phyloP scores from a whole-genome alignment of 1,140 invertebrate genomes.

The Gryon sp. region DNA sequence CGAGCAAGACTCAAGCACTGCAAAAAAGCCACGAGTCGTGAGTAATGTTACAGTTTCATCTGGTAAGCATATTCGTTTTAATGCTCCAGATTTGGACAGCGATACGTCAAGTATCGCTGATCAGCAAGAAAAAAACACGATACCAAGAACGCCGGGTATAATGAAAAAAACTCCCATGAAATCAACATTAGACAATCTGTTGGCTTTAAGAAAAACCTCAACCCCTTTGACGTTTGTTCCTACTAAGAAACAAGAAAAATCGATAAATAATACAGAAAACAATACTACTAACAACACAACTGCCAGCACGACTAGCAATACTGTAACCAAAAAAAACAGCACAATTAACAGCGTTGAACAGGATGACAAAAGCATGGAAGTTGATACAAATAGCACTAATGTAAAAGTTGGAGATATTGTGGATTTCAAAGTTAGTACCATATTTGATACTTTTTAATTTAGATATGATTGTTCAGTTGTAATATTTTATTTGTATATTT shows the following conservation, averaged over 20 bases:
- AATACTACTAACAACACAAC: background rate
- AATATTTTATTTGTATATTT: constrained; percentile 3
- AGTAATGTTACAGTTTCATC: constrained; percentile 21
- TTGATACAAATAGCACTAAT: constrained; percentile 1
- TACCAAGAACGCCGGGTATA: background rate
- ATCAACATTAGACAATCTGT: constrained; percentile 17
- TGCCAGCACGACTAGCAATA: too few species aligned
- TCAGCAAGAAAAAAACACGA: background rate
- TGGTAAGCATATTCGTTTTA: constrained; percentile 55
- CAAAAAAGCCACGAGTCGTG: constrained; percentile 45
- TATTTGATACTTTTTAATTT: constrained; percentile 1
- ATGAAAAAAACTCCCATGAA: constrained; percentile 30
- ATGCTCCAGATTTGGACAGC: constrained; percentile 21
- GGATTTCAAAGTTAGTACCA: constrained; percentile 48
- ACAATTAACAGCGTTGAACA: background rate
- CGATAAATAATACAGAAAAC: background rate
- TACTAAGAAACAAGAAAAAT: constrained; percentile 25
- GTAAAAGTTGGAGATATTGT: constrained; percentile 46
- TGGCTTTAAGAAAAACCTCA: constrained; percentile 43
- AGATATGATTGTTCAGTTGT: background rate
- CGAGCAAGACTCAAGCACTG: constrained; percentile 19
- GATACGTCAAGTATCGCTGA: background rate
- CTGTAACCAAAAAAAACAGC: too few species aligned
- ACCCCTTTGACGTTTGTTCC: constrained; percentile 32
- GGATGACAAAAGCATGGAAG: constrained; percentile 3